Evolutionary conservation across 1,140 invertebrate species (phyloP).

Genomic region (Bombus waltoni): DNA sequence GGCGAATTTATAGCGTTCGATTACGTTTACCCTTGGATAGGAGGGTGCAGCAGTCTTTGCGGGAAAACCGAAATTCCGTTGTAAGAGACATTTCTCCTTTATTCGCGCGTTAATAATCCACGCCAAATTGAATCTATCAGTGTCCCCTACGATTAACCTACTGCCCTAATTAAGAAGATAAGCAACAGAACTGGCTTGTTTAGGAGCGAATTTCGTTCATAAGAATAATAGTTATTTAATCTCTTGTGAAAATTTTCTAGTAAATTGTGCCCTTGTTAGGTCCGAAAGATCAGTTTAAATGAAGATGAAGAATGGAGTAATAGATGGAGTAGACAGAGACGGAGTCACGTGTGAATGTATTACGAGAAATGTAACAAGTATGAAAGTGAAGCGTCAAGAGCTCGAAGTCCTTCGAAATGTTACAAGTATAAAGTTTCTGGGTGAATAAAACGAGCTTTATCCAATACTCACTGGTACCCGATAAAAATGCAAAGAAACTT

Average conservation of each 20-base stretch:
- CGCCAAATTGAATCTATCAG: neutral
- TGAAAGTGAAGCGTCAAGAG: neutral
- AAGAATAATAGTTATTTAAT: neutral
- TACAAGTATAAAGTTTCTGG: neutral
- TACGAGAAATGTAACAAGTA: neutral
- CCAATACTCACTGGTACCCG: neutral
- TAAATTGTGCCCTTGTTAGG: neutral
- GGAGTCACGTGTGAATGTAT: neutral
- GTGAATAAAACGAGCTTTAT: neutral
- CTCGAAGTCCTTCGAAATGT: neutral
- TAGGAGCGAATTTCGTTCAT: neutral
- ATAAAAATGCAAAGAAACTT: constrained; percentile 22
- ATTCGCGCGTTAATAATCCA: neutral
- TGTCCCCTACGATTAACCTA: neutral
- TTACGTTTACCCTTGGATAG: neutral
- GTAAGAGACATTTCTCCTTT: neutral
- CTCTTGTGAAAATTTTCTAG: neutral
- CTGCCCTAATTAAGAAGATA: neutral
- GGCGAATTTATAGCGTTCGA: constrained; percentile 27
- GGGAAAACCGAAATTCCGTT: neutral
- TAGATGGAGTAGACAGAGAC: neutral
- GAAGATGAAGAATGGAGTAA: neutral
- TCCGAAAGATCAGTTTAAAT: neutral
- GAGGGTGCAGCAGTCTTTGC: neutral
- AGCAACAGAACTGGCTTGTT: neutral